These are phyloP conservation scores for Thereva unica DNA, from an alignment of 2,888 invertebrate species.

Conservation along the genomic window DNA sequence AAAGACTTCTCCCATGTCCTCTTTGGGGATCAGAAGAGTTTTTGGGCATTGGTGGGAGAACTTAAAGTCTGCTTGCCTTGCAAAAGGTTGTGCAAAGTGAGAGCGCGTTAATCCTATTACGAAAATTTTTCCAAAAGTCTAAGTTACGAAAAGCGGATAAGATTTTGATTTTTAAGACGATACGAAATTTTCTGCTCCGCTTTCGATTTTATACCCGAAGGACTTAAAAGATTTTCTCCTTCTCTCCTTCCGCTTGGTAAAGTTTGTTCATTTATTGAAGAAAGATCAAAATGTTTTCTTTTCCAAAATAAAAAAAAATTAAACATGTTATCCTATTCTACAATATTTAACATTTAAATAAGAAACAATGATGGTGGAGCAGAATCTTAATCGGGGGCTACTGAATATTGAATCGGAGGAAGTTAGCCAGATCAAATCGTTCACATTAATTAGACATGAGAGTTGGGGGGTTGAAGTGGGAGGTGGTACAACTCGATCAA, in stretches of 20 bases:
- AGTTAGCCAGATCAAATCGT: no score
- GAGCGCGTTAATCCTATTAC: constrained; percentile 38
- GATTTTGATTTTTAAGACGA: constrained; percentile 38
- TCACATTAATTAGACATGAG: no score
- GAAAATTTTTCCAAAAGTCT: constrained; percentile 1
- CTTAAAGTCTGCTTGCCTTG: constrained; percentile 24
- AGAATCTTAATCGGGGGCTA: no score
- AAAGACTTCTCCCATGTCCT: constrained; percentile 27
- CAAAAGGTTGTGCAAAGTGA: constrained; percentile 29
- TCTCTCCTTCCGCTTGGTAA: constrained; percentile 11
- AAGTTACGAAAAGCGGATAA: constrained; percentile 34
- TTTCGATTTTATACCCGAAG: constrained; percentile 10
- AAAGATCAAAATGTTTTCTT: constrained; percentile 26
- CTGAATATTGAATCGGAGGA: no score
- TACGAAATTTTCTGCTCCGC: constrained; percentile 25
- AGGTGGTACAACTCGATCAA: no score
- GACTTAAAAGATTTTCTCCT: constrained; percentile 33
- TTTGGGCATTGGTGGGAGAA: constrained; percentile 5
- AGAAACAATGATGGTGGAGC: no score
- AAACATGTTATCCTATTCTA: no score
- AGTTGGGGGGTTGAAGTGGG: no score
- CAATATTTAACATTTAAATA: no score
- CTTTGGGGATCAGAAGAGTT: constrained; percentile 18
- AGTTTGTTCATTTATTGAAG: constrained; percentile 18
- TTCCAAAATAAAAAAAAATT: no score